Conservation (phyloP, 2,888 invertebrate genomes). For the Ischnura elegans region DNA sequence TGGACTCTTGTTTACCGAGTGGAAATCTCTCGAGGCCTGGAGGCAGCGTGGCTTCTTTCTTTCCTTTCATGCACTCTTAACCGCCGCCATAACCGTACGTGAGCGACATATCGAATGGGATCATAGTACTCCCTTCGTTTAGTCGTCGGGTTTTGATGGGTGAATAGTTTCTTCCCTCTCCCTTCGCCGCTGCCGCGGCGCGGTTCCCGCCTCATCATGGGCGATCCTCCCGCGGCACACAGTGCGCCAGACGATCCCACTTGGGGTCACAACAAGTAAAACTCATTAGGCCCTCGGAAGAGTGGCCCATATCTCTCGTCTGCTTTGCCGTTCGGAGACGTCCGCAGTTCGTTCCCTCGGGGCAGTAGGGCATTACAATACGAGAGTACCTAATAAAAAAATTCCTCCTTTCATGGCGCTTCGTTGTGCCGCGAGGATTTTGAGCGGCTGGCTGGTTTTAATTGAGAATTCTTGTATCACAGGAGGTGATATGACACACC, state of each 20-base stretch:
- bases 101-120: constrained; percentile 21
- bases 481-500: neutral
- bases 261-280: constrained; percentile 8
- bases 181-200: neutral
- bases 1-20: constrained; percentile 17
- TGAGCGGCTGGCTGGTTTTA: neutral
- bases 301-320: neutral
- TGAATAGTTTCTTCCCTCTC: neutral
- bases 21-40: constrained; percentile 9
- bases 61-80: constrained; percentile 8
- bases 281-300: neutral
- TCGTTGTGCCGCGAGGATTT: neutral
- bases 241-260: neutral
- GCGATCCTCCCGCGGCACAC: neutral
- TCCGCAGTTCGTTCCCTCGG: neutral
- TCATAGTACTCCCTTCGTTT: constrained; percentile 32
- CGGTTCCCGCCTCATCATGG: neutral
- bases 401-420: neutral
- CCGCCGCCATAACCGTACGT: neutral
- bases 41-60: constrained; percentile 15
- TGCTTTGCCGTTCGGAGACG: neutral
- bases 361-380: constrained; percentile 3
- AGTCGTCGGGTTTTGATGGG: constrained; percentile 14
- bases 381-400: neutral
- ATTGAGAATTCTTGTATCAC: neutral